Base-by-base conservation (phyloP, 1,140 invertebrate species). In the Prorops nasuta region DNA sequence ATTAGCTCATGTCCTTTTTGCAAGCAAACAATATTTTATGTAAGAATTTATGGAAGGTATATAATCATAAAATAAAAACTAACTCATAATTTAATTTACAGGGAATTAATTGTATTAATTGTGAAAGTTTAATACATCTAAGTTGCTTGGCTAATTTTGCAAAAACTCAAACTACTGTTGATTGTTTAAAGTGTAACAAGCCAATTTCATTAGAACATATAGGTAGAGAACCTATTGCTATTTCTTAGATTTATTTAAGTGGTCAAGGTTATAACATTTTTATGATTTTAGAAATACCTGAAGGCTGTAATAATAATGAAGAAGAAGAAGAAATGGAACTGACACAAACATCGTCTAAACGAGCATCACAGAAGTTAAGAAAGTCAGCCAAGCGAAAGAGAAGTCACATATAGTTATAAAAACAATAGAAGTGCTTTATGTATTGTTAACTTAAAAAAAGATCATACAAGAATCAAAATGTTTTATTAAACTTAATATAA, bases 11-110 rank as follows among this genome's bases (percentile, higher is more conserved):
- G 74, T 40, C 24, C 31, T 39, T 53, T 75, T 9, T 76, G 74
- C 44, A 71, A 58, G 34, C 53, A 71, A 54, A 34, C 63, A 10
- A 32, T 74, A 32, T 73, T 75, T 56, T 56, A 72, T 51, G 74
- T 75, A 67, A 66, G 54, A 21, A 49, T 20, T 28, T 44, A 39
- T 1, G 16, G 9, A 18, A 32, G 1, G 18, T 35, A 42, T 19
- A 17, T 43, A 18, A 10, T 15, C 18, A 18, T 38, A 45, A 36
- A 17, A 32, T 40, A n/a, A 44, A 35, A 44, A 21, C 28, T 15
- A 34, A 35, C 8, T 14, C 31, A 17, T 10, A 49, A 51, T 44
- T 31, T 31, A 9, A 49, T 51, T 17, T 37, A 8, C 19, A 72
- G 70, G 66, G 69, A 4, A 1, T 59, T n/a, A 63, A 48, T n/a